A percentile compares a stretch with the other conserved stretches of the same genome.
phyloP scores from a whole-genome alignment of 2,888 invertebrate species.

The Eupithecia inturbata region DNA sequence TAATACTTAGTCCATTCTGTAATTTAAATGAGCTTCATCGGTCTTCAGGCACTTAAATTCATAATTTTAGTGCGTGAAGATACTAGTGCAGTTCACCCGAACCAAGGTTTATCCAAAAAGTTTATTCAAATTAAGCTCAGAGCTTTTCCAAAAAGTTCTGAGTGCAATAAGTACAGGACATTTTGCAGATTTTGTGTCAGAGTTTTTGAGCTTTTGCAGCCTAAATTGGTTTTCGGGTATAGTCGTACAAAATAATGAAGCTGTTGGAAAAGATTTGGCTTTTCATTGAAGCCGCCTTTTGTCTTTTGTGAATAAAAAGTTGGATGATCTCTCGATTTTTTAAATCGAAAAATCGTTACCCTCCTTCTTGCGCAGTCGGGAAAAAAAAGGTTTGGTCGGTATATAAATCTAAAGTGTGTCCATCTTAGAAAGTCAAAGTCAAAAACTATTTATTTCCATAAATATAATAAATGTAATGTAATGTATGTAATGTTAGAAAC shows the following conservation, averaged over 20 bases:
- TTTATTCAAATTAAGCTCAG: slow-evolving; percentile 1
- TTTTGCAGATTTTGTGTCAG: neutral
- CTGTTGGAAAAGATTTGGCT: neutral
- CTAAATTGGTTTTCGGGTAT: neutral
- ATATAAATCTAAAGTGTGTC: too few relatives aligned
- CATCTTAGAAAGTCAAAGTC: too few relatives aligned
- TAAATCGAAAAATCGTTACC: too few relatives aligned
- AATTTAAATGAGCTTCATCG: too few relatives aligned
- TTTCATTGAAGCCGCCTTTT: neutral
- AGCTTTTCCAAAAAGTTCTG: neutral
- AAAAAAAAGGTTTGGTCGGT: too few relatives aligned
- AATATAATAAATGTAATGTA: too few relatives aligned
- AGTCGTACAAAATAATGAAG: neutral
- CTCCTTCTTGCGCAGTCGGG: too few relatives aligned
- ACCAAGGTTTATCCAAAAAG: neutral
- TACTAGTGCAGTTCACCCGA: neutral
- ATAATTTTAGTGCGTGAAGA: too few relatives aligned
- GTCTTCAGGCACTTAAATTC: neutral
- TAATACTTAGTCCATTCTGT: neutral
- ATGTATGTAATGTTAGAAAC: too few relatives aligned
- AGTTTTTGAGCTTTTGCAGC: neutral
- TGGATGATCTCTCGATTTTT: too few relatives aligned
- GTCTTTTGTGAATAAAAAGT: too few relatives aligned
- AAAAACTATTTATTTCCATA: too few relatives aligned
- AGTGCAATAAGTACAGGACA: neutral